phyloP scores from a whole-genome alignment of 2,797 vertebrate genomes.

The Pangasius djambal region DNA sequence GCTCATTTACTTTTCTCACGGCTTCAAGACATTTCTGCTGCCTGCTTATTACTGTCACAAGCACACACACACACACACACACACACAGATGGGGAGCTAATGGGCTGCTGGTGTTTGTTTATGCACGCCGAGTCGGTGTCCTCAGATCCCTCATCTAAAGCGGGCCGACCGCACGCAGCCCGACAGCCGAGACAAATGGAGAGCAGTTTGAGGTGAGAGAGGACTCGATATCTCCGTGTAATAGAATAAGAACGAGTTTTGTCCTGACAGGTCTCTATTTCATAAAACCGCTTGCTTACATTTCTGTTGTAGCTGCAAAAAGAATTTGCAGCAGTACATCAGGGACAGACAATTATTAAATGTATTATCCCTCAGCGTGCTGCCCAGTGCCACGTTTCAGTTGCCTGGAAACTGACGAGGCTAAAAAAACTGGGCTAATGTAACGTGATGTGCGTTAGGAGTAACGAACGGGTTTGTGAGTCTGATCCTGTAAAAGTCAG shows the following conservation, averaged over 20 bases:
- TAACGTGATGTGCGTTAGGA: neutral
- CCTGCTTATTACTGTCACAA: slow-evolving; percentile 72
- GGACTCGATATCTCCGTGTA: neutral
- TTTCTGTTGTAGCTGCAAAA: neutral
- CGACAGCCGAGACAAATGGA: neutral
- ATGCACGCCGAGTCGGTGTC: neutral
- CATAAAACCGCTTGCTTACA: slow-evolving; percentile 4
- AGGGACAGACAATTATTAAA: neutral
- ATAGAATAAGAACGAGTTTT: slow-evolving; percentile 23
- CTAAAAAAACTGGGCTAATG: neutral
- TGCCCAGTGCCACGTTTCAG: neutral
- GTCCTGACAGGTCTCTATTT: neutral
- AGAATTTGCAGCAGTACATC: neutral
- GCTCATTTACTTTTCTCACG: slow-evolving; percentile 69
- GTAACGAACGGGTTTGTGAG: neutral
- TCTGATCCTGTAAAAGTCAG: neutral
- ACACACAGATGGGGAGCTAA: slow-evolving; percentile 18
- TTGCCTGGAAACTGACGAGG: neutral
- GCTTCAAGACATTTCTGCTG: slow-evolving; percentile 66
- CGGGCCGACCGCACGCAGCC: neutral
- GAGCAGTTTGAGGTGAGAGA: neutral
- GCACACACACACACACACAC: slow-evolving; percentile 6
- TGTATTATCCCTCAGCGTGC: too few species aligned
- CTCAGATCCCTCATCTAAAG: neutral
- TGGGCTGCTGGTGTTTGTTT: slow-evolving; percentile 21